Percentiles rank a stretch among this genome's conserved stretches.
phyloP scores from a whole-genome alignment of 2,797 vertebrate species.

The Poeciliopsis paucimaculata region DNA sequence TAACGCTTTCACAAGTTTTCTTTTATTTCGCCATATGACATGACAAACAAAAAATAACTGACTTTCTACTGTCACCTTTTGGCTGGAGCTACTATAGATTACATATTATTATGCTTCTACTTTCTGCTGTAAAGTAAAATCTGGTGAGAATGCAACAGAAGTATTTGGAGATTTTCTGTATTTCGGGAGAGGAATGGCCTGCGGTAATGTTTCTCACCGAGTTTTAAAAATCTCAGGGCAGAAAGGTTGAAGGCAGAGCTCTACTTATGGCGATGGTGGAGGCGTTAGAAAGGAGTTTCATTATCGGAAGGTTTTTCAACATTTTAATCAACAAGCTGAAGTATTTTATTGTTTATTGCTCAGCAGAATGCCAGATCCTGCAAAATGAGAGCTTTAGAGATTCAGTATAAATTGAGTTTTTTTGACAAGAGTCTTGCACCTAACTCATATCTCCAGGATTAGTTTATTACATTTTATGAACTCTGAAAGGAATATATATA shows the following conservation, averaged over 20 bases:
- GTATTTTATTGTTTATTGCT: neutral
- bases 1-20: constrained; percentile 63
- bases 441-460: neutral
- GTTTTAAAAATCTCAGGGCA: constrained; percentile 31
- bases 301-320: constrained; percentile 20
- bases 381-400: constrained; percentile 1
- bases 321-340: constrained; percentile 29
- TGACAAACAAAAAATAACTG: constrained; percentile 55
- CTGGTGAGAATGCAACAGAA: constrained; percentile 17
- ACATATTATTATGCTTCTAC: neutral
- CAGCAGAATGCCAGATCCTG: constrained; percentile 1
- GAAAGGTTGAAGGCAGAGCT: constrained; percentile 33
- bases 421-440: neutral
- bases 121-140: constrained; percentile 5
- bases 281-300: constrained; percentile 29
- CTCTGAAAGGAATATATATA: neutral
- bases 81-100: constrained; percentile 17
- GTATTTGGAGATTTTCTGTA: constrained; percentile 18
- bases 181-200: constrained; percentile 43
- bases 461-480: neutral
- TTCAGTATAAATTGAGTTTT: neutral
- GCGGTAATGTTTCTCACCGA: constrained; percentile 27
- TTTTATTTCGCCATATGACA: constrained; percentile 65
- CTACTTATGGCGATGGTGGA: constrained; percentile 38
- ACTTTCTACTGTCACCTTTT: constrained; percentile 12